Conservation (phyloP, 2,888 invertebrate species). For the Xestobium rufovillosum region DNA sequence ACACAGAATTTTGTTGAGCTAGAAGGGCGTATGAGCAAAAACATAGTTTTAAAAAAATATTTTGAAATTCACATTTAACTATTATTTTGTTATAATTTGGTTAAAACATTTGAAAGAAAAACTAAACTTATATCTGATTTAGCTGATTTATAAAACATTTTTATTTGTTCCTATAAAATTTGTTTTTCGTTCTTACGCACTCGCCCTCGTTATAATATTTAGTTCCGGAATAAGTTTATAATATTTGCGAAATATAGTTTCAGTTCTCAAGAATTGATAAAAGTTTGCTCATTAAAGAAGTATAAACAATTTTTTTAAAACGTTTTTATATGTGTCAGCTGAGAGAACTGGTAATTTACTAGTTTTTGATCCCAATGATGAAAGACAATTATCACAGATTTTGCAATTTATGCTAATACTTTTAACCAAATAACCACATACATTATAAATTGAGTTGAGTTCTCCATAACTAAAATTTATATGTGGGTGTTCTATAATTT, state of each 20-base stretch:
- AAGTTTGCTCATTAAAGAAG: conserved; percentile 2
- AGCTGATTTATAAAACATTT: too few species aligned
- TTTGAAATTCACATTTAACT: too few species aligned
- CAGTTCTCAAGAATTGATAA: background rate
- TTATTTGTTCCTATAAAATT: too few species aligned
- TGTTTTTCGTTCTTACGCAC: too few species aligned
- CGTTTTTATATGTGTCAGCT: background rate
- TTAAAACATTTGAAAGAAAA: too few species aligned
- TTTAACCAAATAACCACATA: background rate
- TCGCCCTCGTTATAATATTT: too few species aligned
- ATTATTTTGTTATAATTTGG: too few species aligned
- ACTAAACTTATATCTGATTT: too few species aligned
- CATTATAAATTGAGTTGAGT: background rate
- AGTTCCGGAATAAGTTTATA: background rate
- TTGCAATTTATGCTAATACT: conserved; percentile 4
- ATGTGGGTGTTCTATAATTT: background rate
- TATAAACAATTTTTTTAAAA: conserved; percentile 2
- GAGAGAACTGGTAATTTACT: background rate
- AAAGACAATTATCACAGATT: conserved; percentile 4
- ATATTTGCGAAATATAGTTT: conserved; percentile 2
- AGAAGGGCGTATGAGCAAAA: too few species aligned
- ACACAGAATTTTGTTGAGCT: too few species aligned
- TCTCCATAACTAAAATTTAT: background rate
- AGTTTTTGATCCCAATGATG: conserved; percentile 1
- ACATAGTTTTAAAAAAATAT: too few species aligned